Evolutionary conservation across 30 jellyfish, hydroid and myxozoan genomes (phyloP), one percentile per base, ranked within the genome.

Genomic region (Hydractinia echinata): DNA sequence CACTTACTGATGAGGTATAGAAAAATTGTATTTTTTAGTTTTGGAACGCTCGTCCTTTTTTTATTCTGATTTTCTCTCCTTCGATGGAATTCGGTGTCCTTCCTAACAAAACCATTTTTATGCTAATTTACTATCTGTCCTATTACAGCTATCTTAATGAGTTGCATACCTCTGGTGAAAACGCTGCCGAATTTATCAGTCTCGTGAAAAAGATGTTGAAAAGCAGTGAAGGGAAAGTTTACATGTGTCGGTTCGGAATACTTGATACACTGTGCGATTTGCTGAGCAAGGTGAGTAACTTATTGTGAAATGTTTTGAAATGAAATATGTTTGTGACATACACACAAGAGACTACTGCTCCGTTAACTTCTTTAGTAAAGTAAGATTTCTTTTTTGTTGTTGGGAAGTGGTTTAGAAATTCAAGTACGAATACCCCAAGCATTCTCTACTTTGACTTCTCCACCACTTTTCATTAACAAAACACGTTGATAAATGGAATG

Each of bases 151-250:
- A 81, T 72, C 73, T 91, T 60, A 90, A 83, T 15, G 91, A 82
- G 20, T 54, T 91, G 49, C 95, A 83, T 56, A 66, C 54, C 5
- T 88, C 96, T 62, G 97, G 95, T 19, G 97, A 91, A 60, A 86
- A 86, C 55, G 95, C 97, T 8, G 80, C 82, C 20, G 97, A 91
- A 55, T 91, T 78, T 80, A 66, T 91, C 58, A 83, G 55, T 58
- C 89, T 91, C 10, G 76, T 72, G 90, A 91, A 85, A 55, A 39
- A 51, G 15, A 53, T 91, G 82, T 76, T 86, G 62, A 77, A 76
- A 51, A 53, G 85, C 66, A 67, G 92, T 14, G 94, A 83, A 54
- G 86, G 95, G 88, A 86, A 83, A 58, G 73, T 84, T 51, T 87
- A 91, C 67, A 79, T 91, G 55, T 89, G 84, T 13, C 81, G 84